Conservation (phyloP, 1,140 invertebrate genomes). For the Amphibalanus amphitrite region DNA sequence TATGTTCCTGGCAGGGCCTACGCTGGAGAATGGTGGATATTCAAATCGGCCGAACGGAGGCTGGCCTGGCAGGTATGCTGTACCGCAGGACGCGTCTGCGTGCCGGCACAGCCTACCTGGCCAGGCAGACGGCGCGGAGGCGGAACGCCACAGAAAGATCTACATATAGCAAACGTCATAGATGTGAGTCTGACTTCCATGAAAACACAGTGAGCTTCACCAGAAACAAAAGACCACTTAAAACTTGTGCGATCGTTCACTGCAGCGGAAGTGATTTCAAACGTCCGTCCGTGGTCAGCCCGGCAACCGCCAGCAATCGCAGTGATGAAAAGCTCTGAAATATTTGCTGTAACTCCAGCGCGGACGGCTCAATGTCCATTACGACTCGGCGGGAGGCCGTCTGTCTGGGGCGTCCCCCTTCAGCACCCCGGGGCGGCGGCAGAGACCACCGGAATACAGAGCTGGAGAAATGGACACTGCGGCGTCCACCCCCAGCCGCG, state of each 20-base stretch:
- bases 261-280: background rate
- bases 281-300: background rate
- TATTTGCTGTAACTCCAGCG: background rate
- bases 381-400: background rate
- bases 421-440: background rate
- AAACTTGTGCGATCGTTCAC: background rate
- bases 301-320: too few relatives aligned
- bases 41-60: too few relatives aligned
- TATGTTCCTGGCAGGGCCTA: too few relatives aligned
- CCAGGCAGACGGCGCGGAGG: background rate
- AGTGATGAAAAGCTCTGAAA: background rate
- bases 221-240: background rate
- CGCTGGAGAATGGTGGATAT: too few relatives aligned
- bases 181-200: too few relatives aligned
- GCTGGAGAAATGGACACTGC: background rate
- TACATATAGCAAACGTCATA: too few relatives aligned
- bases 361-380: background rate
- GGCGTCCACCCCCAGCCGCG: too few relatives aligned
- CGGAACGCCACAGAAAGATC: too few relatives aligned
- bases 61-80: background rate
- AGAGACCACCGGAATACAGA: background rate
- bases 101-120: background rate
- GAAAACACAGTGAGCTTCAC: too few relatives aligned
- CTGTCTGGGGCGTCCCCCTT: background rate
- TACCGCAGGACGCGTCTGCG: background rate